Percentiles rank a stretch among this genome's conserved stretches.
These are phyloP conservation scores for Potorous gilbertii DNA, from an alignment of 2,797 vertebrate genomes.

Conservation along the genomic window DNA sequence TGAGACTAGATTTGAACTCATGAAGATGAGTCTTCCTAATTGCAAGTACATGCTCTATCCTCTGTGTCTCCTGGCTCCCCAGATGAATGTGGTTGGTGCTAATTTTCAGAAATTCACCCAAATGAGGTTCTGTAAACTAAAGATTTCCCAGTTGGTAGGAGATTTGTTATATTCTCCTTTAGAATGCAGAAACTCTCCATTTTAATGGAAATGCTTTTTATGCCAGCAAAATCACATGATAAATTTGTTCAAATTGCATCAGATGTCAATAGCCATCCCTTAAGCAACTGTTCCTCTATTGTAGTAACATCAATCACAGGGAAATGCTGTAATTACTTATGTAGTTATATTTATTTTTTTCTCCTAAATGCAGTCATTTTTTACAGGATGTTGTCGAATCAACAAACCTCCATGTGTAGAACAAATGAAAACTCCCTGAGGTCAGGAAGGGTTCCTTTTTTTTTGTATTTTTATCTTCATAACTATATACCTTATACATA, in stretches of 20 bases:
- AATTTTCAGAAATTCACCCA: background rate
- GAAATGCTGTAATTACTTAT: conserved; percentile 47
- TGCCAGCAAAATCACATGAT: conserved; percentile 55
- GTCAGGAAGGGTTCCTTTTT: background rate
- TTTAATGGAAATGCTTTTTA: conserved; percentile 62
- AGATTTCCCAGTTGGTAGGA: background rate
- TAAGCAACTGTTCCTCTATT: conserved; percentile 65
- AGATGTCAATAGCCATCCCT: conserved; percentile 69
- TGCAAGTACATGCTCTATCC: background rate
- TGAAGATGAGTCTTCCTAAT: background rate
- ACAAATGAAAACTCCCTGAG: background rate
- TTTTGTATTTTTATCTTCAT: background rate
- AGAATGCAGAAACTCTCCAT: conserved; percentile 53
- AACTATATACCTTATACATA: background rate
- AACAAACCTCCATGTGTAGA: background rate
- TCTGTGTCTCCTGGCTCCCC: background rate
- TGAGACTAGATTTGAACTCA: background rate
- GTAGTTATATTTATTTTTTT: conserved; percentile 41
- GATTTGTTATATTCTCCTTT: background rate
- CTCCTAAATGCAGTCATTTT: conserved; percentile 44
- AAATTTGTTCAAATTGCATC: conserved; percentile 49
- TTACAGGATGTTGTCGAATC: conserved; percentile 6
- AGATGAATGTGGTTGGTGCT: background rate
- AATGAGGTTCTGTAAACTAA: background rate
- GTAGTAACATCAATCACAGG: conserved; percentile 44